Evolutionary conservation across 2,888 invertebrate genomes (phyloP).

Genomic region (Pseudanteris insignis): DNA sequence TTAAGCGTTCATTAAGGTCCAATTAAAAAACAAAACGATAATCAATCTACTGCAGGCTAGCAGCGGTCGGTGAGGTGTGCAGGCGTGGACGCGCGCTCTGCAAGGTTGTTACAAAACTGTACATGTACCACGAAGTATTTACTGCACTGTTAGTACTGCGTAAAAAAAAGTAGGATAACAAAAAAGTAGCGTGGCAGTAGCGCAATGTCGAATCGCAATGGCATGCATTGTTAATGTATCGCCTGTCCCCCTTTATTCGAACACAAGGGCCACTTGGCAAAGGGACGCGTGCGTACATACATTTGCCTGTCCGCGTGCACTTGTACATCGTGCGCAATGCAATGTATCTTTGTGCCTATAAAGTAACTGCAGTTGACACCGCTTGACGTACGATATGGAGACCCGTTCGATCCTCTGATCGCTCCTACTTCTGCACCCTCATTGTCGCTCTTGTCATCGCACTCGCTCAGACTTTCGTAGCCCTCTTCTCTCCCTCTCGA

Average conservation of each 20-base stretch:
- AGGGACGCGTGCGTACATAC: constrained; percentile 46
- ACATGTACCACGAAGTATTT: constrained; percentile 12
- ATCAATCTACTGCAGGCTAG: too few species aligned
- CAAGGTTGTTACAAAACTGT: constrained; percentile 1
- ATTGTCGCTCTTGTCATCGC: not conserved
- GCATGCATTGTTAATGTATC: constrained; percentile 41
- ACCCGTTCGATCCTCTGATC: constrained; percentile 31
- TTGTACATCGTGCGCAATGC: constrained; percentile 43
- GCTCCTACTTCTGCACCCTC: constrained; percentile 13
- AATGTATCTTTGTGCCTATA: constrained; percentile 46
- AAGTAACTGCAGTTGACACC: constrained; percentile 46
- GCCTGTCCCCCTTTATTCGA: constrained; percentile 43
- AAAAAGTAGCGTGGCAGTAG: constrained; percentile 10
- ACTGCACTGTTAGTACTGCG: constrained; percentile 6
- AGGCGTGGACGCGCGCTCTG: not conserved
- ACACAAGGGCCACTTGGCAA: constrained; percentile 42
- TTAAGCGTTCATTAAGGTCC: too few species aligned
- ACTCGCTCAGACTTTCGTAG: not conserved
- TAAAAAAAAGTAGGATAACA: constrained; percentile 1
- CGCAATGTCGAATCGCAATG: constrained; percentile 32
- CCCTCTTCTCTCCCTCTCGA: constrained; percentile 1
- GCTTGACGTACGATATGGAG: constrained; percentile 42
- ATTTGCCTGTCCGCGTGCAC: constrained; percentile 43
- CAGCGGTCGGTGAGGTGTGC: too few species aligned
- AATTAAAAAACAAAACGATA: too few species aligned